Conservation (phyloP, 2,888 invertebrate genomes). For the Alentia gelatinosa region DNA sequence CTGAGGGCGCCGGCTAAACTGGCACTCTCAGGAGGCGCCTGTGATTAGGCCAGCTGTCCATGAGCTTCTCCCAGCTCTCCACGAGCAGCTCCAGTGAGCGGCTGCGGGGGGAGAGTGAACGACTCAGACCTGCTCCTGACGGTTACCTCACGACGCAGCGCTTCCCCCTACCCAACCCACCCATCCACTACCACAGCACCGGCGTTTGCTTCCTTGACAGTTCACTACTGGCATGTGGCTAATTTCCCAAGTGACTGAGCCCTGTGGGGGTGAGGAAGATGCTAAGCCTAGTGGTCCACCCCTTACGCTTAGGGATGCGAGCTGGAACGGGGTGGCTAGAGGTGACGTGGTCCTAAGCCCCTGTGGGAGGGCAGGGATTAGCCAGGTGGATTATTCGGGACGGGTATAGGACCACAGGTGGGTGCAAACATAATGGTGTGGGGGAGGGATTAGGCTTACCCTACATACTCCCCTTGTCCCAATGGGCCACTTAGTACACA, state of each 20-base stretch:
- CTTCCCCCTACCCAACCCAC: too few relatives aligned
- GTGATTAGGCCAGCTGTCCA: constrained; percentile 37
- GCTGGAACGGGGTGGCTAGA: not conserved
- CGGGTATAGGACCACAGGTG: constrained; percentile 2
- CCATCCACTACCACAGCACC: not conserved
- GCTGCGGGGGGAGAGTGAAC: not conserved
- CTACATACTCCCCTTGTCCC: not conserved
- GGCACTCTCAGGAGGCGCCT: not conserved
- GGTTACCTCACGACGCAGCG: not conserved
- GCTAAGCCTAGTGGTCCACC: not conserved
- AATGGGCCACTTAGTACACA: not conserved
- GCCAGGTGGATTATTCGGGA: not conserved
- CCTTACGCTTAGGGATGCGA: not conserved
- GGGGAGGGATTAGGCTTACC: constrained; percentile 1
- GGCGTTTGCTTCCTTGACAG: not conserved
- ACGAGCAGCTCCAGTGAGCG: not conserved
- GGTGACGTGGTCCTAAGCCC: not conserved
- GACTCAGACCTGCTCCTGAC: too few relatives aligned
- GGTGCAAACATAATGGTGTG: not conserved
- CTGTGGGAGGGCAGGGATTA: not conserved
- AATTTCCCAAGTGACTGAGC: constrained; percentile 42
- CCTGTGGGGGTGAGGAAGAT: not conserved
- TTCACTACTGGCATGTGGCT: constrained; percentile 18
- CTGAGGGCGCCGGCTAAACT: constrained; percentile 14
- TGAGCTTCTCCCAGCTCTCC: not conserved